Evolutionary conservation across 2,113 vertebrate genomes (phyloP).

Genomic region (Synchiropus splendidus): DNA sequence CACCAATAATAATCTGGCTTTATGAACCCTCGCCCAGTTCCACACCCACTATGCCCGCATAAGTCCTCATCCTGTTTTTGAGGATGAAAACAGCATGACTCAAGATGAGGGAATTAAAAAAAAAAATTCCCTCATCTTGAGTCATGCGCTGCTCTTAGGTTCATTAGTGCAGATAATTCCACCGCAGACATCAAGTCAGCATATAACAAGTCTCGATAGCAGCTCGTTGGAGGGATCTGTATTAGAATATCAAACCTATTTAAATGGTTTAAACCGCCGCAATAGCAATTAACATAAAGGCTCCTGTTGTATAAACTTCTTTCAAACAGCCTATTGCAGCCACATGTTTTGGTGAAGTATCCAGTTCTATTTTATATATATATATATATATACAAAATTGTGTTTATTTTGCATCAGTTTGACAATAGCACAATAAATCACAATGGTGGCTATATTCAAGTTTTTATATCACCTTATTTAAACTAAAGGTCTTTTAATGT

Average conservation of each 20-base stretch:
- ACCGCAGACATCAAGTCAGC: constrained; percentile 43
- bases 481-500: too few relatives aligned
- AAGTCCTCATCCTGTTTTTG: constrained; percentile 45
- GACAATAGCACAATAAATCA: too few relatives aligned
- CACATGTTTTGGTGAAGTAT: too few relatives aligned
- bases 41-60: constrained; percentile 38
- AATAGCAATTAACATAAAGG: too few relatives aligned
- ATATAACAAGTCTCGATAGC: constrained; percentile 31
- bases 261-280: constrained; percentile 9
- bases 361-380: too few relatives aligned
- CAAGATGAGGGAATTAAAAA: too few relatives aligned
- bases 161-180: constrained; percentile 55
- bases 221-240: constrained; percentile 46
- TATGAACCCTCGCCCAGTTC: constrained; percentile 26
- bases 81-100: too few relatives aligned
- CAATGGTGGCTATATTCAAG: too few relatives aligned
- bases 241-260: constrained; percentile 32
- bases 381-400: too few relatives aligned
- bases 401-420: too few relatives aligned
- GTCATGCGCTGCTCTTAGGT: constrained; percentile 57
- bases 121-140: constrained; percentile 45
- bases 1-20: constrained; percentile 42
- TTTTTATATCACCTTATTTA: too few relatives aligned
- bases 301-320: not conserved
- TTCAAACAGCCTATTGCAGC: too few relatives aligned